Percentiles rank a stretch among this genome's conserved stretches.
Conservation (phyloP, 2,113 vertebrate species). For the Silurus meridionalis region DNA sequence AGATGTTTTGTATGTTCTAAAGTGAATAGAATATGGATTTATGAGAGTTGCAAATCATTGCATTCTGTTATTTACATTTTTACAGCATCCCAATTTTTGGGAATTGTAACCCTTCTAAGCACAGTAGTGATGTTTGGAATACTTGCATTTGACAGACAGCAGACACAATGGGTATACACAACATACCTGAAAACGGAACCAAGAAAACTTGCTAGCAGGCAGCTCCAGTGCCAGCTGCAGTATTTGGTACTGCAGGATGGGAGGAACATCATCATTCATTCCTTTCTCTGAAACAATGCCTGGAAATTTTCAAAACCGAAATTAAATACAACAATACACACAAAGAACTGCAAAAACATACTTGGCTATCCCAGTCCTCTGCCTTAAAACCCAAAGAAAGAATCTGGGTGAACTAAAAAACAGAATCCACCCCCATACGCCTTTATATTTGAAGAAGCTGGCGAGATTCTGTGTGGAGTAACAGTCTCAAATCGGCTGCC, state of each 20-base stretch:
- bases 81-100: too few relatives aligned
- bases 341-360: neutral
- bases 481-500: too few relatives aligned
- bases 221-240: conserved; percentile 89
- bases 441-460: too few relatives aligned
- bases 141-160: neutral
- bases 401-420: too few relatives aligned
- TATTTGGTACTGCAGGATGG: conserved; percentile 86
- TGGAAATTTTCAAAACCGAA: conserved; percentile 50
- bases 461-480: too few relatives aligned
- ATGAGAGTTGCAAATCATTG: too few relatives aligned
- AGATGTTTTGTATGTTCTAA: too few relatives aligned
- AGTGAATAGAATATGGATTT: too few relatives aligned
- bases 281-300: conserved; percentile 87
- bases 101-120: neutral
- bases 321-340: neutral
- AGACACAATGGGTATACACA: neutral
- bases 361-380: too few relatives aligned
- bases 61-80: too few relatives aligned
- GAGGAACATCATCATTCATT: conserved; percentile 75
- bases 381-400: too few relatives aligned
- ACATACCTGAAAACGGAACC: conserved; percentile 87
- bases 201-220: conserved; percentile 90
- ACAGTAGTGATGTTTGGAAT: neutral
- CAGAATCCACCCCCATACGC: too few relatives aligned